Percentiles rank a stretch among this genome's conserved stretches.
Conservation (phyloP, 2,113 vertebrate species). For the Numida meleagris region DNA sequence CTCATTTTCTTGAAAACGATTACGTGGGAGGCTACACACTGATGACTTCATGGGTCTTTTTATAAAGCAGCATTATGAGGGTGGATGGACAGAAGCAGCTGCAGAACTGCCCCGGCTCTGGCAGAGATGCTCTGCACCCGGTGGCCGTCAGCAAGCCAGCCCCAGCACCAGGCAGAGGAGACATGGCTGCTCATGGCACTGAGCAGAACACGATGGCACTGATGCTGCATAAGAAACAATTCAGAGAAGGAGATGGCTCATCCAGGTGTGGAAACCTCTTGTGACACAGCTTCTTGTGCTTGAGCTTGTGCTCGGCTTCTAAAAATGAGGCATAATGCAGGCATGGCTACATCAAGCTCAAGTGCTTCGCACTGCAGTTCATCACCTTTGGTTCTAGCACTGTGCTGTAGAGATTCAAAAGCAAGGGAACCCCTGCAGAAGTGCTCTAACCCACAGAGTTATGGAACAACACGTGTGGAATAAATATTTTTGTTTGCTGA, state of each 20-base stretch:
- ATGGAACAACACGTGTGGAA: not conserved
- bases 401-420: not conserved
- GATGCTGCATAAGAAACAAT: rapidly evolving
- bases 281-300: not conserved
- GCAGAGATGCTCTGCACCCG: constrained; percentile 46
- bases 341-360: not conserved
- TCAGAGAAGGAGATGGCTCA: not conserved
- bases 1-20: constrained; percentile 52
- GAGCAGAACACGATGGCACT: not conserved
- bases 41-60: constrained; percentile 75
- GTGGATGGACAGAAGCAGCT: constrained; percentile 85
- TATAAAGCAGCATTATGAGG: constrained; percentile 39
- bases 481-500: not conserved
- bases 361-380: not conserved
- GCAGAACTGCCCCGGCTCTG: constrained; percentile 56
- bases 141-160: constrained; percentile 15
- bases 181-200: not conserved
- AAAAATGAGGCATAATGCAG: not conserved
- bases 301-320: not conserved
- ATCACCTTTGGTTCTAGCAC: not conserved
- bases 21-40: not conserved
- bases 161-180: not conserved
- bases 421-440: not conserved
- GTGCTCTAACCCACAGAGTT: not conserved
- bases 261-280: not conserved